Evolutionary conservation across 2,797 vertebrate species (phyloP).

Genomic region (Xerus rutilus): DNA sequence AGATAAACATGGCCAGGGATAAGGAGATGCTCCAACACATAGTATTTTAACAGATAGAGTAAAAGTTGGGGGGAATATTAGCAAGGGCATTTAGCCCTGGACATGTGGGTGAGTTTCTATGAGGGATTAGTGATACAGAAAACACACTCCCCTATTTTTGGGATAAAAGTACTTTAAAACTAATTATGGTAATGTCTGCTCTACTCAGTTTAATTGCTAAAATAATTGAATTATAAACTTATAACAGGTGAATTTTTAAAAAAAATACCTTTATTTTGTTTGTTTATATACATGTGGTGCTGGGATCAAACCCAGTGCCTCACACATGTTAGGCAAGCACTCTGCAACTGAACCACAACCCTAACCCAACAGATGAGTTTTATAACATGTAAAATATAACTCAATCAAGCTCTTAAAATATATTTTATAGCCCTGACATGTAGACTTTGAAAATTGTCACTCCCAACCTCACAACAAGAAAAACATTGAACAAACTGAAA

Average conservation of each 20-base stretch:
- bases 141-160: neutral
- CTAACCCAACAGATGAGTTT: neutral
- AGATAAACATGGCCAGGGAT: neutral
- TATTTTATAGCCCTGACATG: neutral
- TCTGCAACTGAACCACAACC: too few relatives aligned
- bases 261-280: too few relatives aligned
- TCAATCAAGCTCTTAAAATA: conserved; percentile 13
- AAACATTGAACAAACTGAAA: conserved; percentile 12
- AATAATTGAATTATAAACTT: neutral
- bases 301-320: too few relatives aligned
- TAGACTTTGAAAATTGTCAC: neutral
- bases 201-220: neutral
- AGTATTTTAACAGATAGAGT: neutral
- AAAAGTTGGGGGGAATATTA: neutral
- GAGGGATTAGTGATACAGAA: neutral
- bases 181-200: neutral
- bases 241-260: neutral
- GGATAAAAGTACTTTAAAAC: neutral
- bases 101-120: neutral
- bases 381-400: neutral
- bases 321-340: too few relatives aligned
- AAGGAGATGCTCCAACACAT: neutral
- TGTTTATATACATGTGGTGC: too few relatives aligned
- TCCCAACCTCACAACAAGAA: neutral
- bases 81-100: neutral